Base-by-base conservation (phyloP, 2,888 invertebrate species). In the Monopis laevigella region DNA sequence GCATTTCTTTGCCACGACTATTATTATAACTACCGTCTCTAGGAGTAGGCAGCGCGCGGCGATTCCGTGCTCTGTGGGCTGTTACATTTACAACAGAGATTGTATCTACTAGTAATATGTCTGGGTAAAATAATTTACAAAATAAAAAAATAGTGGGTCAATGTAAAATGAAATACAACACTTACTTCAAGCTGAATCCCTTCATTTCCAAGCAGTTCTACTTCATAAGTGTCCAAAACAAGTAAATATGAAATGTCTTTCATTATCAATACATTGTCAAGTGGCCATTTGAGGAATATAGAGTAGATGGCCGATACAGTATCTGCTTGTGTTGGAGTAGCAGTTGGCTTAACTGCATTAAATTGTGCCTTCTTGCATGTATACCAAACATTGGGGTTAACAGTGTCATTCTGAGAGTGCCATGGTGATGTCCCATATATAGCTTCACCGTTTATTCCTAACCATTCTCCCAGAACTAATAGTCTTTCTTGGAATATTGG, bases 401-500 rank as follows among this genome's bases (percentile, higher is more conserved):
- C 39, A 0, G 91, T 87, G 57, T 94, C 96, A 56, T 94, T 95
- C 68, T 96, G 96, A 43, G 82, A 71, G 1, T 58, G 62, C 94
- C 95, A 96, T 0, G 96, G 93, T 3, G 74, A 82, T 1, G 87
- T 86, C 2, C 70, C 74, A 57, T 94, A 96, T 50, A 96, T 92
- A 0, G 93, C 93, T 58, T 93, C 92, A 0, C 95, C 96, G 55
- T 96, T 96, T n/a, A 86, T 69, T 2, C 67, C 56, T 10, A 97
- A 70, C 96, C 96, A 96, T 11, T 70, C 52, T 2, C 96, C 96
- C 51, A 96, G 82, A 49, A 87, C 83, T 8, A 85, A 65, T 0
- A 96, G 74, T 32, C 96, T 84, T 58, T 96, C 94, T 74, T 95
- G 89, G 68, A 89, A 95, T 57, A 96, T 89, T 0, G 93, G 91